phyloP scores from a whole-genome alignment of 2,113 vertebrate species.

The Fregetta grallaria region DNA sequence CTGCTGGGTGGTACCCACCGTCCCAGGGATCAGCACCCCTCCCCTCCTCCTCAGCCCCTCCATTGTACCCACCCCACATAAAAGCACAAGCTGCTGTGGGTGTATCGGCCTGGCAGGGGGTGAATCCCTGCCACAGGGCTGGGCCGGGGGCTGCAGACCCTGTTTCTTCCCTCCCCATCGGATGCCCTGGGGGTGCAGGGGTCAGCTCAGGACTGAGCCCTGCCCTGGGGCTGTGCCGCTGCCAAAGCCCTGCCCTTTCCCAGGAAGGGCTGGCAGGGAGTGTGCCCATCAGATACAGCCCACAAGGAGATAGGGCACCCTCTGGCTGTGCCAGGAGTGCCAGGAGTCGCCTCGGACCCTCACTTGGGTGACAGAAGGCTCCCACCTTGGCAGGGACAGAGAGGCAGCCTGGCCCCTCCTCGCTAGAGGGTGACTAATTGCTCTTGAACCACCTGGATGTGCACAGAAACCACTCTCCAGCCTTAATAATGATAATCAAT shows the following conservation, averaged over 20 bases:
- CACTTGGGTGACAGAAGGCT: accelerated
- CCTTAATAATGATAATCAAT: slow-evolving; percentile 1
- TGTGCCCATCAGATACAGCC: not conserved
- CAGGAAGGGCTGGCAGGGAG: not conserved
- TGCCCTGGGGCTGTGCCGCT: not conserved
- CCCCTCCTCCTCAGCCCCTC: not conserved
- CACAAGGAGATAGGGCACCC: not conserved
- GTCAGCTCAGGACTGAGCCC: not conserved
- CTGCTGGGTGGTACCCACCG: accelerated
- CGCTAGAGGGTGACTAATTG: not conserved
- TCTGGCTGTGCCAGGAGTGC: not conserved
- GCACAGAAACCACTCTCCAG: not conserved
- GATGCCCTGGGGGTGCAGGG: not conserved
- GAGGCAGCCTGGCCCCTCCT: not conserved
- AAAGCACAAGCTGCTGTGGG: not conserved
- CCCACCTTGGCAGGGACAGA: not conserved
- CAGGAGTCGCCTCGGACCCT: not conserved
- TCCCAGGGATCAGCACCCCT: not conserved
- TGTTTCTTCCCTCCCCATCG: accelerated
- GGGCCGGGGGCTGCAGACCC: not conserved
- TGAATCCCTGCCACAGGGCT: not conserved
- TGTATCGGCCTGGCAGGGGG: accelerated
- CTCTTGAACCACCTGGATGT: not conserved
- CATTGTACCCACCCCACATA: not conserved
- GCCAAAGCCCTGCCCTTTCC: not conserved